A percentile compares a stretch with the other conserved stretches of the same genome.
Evolutionary conservation across 2,797 vertebrate genomes (phyloP).

Genomic region (Urophycis tenuis): DNA sequence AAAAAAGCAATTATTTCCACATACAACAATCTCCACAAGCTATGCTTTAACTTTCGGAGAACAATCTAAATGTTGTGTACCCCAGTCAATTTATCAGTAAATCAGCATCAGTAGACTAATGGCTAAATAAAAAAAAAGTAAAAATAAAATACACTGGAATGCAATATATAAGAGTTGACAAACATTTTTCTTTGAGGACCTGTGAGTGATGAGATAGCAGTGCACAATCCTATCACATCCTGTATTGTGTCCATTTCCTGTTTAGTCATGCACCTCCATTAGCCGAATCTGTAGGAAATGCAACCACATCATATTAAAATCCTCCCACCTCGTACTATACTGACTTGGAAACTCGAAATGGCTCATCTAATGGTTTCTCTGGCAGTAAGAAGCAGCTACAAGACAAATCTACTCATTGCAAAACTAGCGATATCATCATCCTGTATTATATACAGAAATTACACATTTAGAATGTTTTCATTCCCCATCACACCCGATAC

Average conservation of each 20-base stretch:
- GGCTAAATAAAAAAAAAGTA: not conserved
- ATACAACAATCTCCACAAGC: not conserved
- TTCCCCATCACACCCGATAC: no score
- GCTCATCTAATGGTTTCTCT: not conserved
- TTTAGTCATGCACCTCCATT: conserved; percentile 26
- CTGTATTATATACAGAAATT: no score
- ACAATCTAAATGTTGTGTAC: not conserved
- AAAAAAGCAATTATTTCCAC: not conserved
- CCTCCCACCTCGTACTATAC: not conserved
- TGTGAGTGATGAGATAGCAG: not conserved
- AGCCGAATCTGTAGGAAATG: conserved; percentile 4
- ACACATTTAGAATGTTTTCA: no score
- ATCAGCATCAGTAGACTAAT: not conserved
- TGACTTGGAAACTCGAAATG: conserved; percentile 11
- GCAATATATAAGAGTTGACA: not conserved
- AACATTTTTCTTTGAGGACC: not conserved
- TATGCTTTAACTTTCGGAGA: not conserved
- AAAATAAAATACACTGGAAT: not conserved
- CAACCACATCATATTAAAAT: conserved; percentile 16
- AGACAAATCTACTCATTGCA: not conserved
- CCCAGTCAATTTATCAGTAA: not conserved
- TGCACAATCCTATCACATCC: not conserved
- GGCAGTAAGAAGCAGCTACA: not conserved
- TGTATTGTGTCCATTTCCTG: not conserved
- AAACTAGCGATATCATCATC: not conserved